Percentiles rank a stretch among this genome's conserved stretches.
These are phyloP conservation scores for Spodoptera picta DNA, from an alignment of 2,888 invertebrate species.

Conservation along the genomic window DNA sequence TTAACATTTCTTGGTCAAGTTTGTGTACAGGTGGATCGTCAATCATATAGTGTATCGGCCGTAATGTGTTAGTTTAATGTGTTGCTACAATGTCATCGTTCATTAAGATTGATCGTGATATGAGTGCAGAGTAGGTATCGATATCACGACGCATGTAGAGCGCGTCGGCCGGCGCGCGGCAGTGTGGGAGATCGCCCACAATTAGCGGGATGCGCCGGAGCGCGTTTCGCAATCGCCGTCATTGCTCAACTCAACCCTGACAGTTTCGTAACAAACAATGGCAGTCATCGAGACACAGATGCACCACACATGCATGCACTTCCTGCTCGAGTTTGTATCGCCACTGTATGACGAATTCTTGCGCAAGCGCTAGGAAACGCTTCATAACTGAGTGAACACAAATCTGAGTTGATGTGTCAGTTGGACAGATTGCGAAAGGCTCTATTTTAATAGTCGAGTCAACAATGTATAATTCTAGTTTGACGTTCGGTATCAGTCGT, in stretches of 20 bases:
- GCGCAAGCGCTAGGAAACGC: conserved; percentile 80
- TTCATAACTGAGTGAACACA: conserved; percentile 72
- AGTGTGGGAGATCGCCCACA: conserved; percentile 81
- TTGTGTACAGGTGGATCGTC: conserved; percentile 58
- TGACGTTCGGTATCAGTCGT: conserved; percentile 65
- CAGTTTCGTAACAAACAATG: conserved; percentile 86
- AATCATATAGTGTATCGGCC: conserved; percentile 38
- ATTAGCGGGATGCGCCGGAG: conserved; percentile 83
- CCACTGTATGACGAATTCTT: conserved; percentile 77
- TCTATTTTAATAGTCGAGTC: conserved; percentile 69
- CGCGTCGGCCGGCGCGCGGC: conserved; percentile 49
- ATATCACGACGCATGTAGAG: conserved; percentile 43
- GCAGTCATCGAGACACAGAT: conserved; percentile 80
- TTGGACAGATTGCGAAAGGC: conserved; percentile 74
- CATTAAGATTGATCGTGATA: conserved; percentile 41
- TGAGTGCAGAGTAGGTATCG: conserved; percentile 28
- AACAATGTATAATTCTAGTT: conserved; percentile 70
- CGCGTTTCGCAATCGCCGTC: conserved; percentile 79
- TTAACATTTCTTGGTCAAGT: conserved; percentile 78
- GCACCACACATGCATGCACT: conserved; percentile 86
- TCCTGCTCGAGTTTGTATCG: conserved; percentile 85
- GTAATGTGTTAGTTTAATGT: conserved; percentile 27
- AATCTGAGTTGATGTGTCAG: conserved; percentile 74
- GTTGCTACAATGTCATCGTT: conserved; percentile 30
- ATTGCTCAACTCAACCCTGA: conserved; percentile 88